Base-by-base conservation (phyloP, 1,140 invertebrate species). In the Drosophila rhopaloa region DNA sequence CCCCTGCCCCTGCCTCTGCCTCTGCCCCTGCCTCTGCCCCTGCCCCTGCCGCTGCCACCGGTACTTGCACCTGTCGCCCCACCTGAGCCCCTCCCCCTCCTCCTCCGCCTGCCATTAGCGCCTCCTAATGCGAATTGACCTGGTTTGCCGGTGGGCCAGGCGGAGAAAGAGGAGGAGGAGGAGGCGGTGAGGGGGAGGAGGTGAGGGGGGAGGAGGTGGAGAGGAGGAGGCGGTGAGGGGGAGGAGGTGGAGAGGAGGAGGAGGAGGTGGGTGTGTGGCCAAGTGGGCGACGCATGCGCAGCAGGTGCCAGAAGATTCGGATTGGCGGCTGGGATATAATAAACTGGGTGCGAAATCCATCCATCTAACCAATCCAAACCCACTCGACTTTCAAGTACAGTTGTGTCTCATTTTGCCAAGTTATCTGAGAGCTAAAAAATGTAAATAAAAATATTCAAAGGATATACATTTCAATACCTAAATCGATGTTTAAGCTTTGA, bases 71-170 rank as follows among this genome's bases (percentile, higher is more conserved):
- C 61, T 65, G 61, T 37, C 38, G 5, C 1, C 41, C 59, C 51
- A 14, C 29, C 60, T 27, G 9, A 10, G 41, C 37, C 29, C 40
- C 57, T 19, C 9, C 41, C 0, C 1, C 11, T 14, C 55, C 61
- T 16, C 29, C 47, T 11, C 8, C 40, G 1, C 11, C n/a, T 19
- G 50, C 55, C 63, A 77, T 77, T 77, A 77, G 73, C 74, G 63
- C 40, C 73, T 55, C 48, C 16, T 74, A 77, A 77, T 77, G 55
- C 24, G 73, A 77, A 77, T 77, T 77, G 74, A 77, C 74, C 74
- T 61, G 74, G 51, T 77, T 77, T 44, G 13, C 44, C n/a, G 24
- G 29, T 74, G 50, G 16, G 46, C 38, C 43, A 32, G 29, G n/a
- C n/a, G 27, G 7, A 11, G 55, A 10, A 19, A 2, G 24, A n/a